Evolutionary conservation across 2,797 vertebrate genomes (phyloP), one percentile per base, ranked within the genome.

Genomic region (Rhinichthys osculus): DNA sequence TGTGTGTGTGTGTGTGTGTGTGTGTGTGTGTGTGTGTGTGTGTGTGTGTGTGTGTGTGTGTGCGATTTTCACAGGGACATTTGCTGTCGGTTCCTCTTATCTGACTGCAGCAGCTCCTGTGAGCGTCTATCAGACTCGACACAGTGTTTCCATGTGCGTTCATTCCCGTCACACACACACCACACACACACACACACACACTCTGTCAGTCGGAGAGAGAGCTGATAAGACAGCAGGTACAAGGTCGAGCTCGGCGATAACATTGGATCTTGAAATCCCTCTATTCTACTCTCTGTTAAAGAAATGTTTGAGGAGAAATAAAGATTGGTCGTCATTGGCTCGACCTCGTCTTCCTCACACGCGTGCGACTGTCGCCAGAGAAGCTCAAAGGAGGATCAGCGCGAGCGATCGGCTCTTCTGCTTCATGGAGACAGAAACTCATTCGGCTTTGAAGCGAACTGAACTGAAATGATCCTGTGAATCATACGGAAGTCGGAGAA

Each of bases 111-210:
- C 57, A 62, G 57, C 57, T 62, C 10, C 57, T 62, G 62, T 66
- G 13, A 66, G 62, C 5, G 62, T 66, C 27, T 66, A 14, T 79
- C 78, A 85, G 30, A 62, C 40, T 73, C 10, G 52, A 84, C 78
- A 80, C 76, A 50, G 69, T 85, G 84, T 86, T n/a, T 82, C 23
- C 67, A 42, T 77, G 71, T 40, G 47, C 1, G 0, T 10, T 42
- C 30, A 30, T 42, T 69, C 54, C n/a, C 54, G 76, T 52, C 70
- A 54, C 59, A 27, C 44, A 33, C 54, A 47, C 78, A 81, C 62
- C 70, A 54, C 23, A 38, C 44, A 42, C 70, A 42, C 23, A 19
- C 50, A 27, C 42, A 40, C 69, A 64, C 54, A 38, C 42, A 40
- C 52, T n/a, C 57, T 5, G 57, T n/a, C 33, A 38, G 33, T 7